Conservation (phyloP, 2,888 invertebrate species). For the Napeogenes inachia region DNA sequence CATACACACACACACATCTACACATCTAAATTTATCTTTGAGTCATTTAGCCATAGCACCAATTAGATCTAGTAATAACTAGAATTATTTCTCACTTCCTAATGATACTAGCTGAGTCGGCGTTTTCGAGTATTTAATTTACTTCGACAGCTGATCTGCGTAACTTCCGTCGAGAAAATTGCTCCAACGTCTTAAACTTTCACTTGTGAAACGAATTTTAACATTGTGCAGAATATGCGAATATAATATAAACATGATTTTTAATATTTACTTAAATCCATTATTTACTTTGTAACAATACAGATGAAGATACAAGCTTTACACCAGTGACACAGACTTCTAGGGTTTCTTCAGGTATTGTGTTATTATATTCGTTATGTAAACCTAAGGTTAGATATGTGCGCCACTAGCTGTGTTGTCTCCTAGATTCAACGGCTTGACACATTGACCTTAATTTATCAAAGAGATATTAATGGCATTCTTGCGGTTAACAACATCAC, state of each 20-base stretch:
- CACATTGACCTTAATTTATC: neutral
- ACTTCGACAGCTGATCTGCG: slow-evolving; percentile 6
- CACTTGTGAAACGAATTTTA: neutral
- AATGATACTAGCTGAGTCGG: neutral
- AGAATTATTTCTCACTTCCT: neutral
- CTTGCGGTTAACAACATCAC: neutral
- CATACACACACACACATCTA: too few species aligned
- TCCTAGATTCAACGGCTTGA: neutral
- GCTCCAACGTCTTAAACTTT: slow-evolving; percentile 3
- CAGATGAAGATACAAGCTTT: neutral
- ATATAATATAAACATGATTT: too few species aligned
- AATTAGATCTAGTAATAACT: too few species aligned
- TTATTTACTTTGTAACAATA: too few species aligned
- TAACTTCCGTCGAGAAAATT: slow-evolving; percentile 21
- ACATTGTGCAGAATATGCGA: too few species aligned
- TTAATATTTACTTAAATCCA: too few species aligned
- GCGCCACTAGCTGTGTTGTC: neutral
- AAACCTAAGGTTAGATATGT: neutral
- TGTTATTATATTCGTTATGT: neutral
- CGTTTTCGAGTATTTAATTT: neutral
- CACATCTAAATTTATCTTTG: too few species aligned
- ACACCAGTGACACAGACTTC: too few species aligned
- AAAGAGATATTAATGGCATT: neutral
- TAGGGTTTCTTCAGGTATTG: neutral
- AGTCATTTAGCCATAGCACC: too few species aligned